phyloP scores from a whole-genome alignment of 1,140 invertebrate genomes.

The Propsilocerus akamusi region DNA sequence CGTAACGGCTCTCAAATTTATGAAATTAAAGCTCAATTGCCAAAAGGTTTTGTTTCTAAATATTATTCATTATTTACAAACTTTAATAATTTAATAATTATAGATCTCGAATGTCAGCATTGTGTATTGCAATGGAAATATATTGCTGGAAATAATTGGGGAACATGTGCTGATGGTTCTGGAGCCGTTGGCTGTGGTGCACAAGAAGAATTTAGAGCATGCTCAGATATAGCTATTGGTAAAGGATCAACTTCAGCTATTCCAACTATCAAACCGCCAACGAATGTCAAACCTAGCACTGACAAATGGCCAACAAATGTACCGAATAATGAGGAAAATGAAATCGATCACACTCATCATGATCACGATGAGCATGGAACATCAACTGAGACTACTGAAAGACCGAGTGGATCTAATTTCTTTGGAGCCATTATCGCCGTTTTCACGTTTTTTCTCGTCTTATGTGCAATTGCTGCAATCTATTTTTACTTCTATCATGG shows the following conservation, averaged over 20 bases:
- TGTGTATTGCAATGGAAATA: conserved; percentile 71
- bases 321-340: conserved; percentile 3
- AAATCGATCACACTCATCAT: too few species aligned
- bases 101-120: conserved; percentile 43
- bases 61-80: neutral
- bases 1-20: conserved; percentile 58
- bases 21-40: conserved; percentile 50
- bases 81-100: neutral
- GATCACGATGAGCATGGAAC: neutral
- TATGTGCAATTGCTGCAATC: conserved; percentile 24
- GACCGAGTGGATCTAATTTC: conserved; percentile 16
- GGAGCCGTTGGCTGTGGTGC: conserved; percentile 62
- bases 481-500: conserved; percentile 28
- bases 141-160: conserved; percentile 64
- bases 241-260: conserved; percentile 20
- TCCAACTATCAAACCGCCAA: conserved; percentile 11
- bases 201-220: conserved; percentile 74
- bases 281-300: conserved; percentile 10
- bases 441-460: conserved; percentile 25
- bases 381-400: neutral
- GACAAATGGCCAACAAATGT: conserved; percentile 9
- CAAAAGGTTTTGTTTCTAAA: conserved; percentile 23
- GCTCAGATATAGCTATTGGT: conserved; percentile 60
- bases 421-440: conserved; percentile 25
- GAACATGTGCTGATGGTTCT: conserved; percentile 46